Evolutionary conservation across 2,113 vertebrate species (phyloP), one percentile per base, ranked within the genome.

Genomic region (Suricata suricatta): DNA sequence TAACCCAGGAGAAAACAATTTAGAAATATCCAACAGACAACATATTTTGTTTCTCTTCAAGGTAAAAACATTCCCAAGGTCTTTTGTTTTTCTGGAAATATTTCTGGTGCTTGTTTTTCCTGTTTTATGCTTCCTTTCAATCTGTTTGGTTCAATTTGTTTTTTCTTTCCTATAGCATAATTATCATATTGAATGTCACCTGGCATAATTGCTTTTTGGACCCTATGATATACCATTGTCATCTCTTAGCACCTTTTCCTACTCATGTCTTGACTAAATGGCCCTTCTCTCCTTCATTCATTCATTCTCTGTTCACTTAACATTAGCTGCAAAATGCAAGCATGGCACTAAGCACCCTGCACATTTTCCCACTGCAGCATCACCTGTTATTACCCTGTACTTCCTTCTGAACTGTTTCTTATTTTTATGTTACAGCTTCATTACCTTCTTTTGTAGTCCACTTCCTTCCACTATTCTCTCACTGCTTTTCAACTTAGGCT

Each of bases 1-100:
- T 52, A 44, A 31, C 17, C 13, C 44, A 66, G 7, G 33, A 88
- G 71, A 91, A 93, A 91, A 81, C 19, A 83, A 52, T 68, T 85
- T 85, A 68, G 47, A 90, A 82, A 50, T 90, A n/a, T 89, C 64
- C 6, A 50, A 25, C 25, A 77, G 71, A 33, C 1, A 89, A n/a
- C 17, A 0, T 89, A 47, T 16, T 95, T 96, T 94, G 31, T 83
- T 95, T 14, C 35, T 89, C 54, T 93, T 96, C 9, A 82, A 91
- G n/a, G 31, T 92, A 50, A 86, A 76, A 93, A 66, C 12, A 47
- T 90, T 92, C 23, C 11, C 79, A 19, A 33, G 2, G 6, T 57
- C 47, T 94, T 93, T 66, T 66, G 7, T 74, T 76, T 98, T 88
- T 82, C 74, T 88, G 38, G 23, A 19, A 69, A n/a, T 95, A 11